Evolutionary conservation across 2,888 invertebrate genomes (phyloP).

Genomic region (Mythimna lalbum): DNA sequence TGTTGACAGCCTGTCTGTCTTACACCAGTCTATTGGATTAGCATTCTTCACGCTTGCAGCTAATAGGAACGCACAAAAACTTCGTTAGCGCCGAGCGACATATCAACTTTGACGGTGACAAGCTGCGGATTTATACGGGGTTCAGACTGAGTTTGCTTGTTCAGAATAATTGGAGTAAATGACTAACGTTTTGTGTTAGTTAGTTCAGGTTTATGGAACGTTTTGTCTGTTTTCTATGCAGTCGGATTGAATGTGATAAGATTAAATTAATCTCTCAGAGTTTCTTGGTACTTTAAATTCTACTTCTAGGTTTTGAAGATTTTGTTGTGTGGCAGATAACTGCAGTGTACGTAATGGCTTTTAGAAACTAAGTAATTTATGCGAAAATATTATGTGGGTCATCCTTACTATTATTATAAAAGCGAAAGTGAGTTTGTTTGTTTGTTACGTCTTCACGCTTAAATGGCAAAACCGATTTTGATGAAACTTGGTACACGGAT

Average conservation of each 20-base stretch:
- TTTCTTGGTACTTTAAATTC: neutral
- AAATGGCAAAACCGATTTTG: too few relatives aligned
- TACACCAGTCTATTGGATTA: constrained; percentile 52
- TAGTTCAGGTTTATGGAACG: neutral
- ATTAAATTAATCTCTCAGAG: neutral
- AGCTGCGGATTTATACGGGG: constrained; percentile 30
- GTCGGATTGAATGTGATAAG: neutral
- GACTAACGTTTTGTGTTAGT: constrained; percentile 14
- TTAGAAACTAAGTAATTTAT: too few relatives aligned
- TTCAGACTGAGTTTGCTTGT: constrained; percentile 34
- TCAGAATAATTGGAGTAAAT: constrained; percentile 35
- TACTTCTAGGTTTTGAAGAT: neutral
- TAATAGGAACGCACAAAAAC: constrained; percentile 60
- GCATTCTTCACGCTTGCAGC: constrained; percentile 58
- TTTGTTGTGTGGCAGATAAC: neutral
- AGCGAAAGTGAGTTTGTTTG: too few relatives aligned
- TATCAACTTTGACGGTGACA: constrained; percentile 48
- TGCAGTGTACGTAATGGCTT: too few relatives aligned
- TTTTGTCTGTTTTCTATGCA: neutral
- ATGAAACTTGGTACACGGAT: too few relatives aligned
- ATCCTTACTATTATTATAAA: too few relatives aligned
- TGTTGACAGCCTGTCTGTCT: constrained; percentile 52
- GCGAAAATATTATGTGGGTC: too few relatives aligned
- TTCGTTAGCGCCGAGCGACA: constrained; percentile 53
- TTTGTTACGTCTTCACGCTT: too few relatives aligned